Base-by-base conservation (phyloP, 2,113 vertebrate species). In the Labeo catla region DNA sequence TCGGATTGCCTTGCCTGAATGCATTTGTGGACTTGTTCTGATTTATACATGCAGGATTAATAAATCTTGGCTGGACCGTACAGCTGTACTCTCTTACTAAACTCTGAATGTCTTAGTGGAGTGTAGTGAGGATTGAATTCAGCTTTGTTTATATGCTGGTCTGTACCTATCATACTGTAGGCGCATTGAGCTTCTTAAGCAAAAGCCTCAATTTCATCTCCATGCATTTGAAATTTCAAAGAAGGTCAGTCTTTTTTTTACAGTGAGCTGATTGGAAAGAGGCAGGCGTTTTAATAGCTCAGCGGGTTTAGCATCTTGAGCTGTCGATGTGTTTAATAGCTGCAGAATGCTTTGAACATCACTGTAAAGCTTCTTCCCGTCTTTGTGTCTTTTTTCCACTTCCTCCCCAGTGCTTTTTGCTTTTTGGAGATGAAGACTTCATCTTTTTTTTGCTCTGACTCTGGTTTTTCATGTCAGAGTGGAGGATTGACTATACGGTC, bases 371-470 rank as follows among this genome's bases (percentile, higher is more conserved):
- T 78, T 0, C 50, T 39, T 21, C 50, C 15, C 4, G 3, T 76
- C 8, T 76, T 57, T 77, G 49, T 76, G 6, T 28, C 36, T 28
- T 52, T 49, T 76, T 76, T 54, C 49, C 49, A 19, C 49, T 54
- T 77, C 8, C 76, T 57, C 50, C 50, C 50, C 49, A 36, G 76
- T 78, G 76, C 50, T 78, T 39, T 77, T 77, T 78, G 76, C 50
- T 78, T 39, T 77, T 77, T 54, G 47, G 74, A 80, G 77, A 43
- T 15, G 16, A 61, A 79, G 54, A 61, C 54, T 79, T 79, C 52
- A 79, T 79, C 36, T 80, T 63, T n/a, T n/a, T 36, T 45, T 19
- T 23, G 19, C 19, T 80, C 77, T 45, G 19, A n/a, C 52, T 78
- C 16, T 39, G 16, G 2, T 39, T 15, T 80, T 61, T 61, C 0